Evolutionary conservation across 2,888 invertebrate species (phyloP).

Genomic region (Mythimna albipuncta): DNA sequence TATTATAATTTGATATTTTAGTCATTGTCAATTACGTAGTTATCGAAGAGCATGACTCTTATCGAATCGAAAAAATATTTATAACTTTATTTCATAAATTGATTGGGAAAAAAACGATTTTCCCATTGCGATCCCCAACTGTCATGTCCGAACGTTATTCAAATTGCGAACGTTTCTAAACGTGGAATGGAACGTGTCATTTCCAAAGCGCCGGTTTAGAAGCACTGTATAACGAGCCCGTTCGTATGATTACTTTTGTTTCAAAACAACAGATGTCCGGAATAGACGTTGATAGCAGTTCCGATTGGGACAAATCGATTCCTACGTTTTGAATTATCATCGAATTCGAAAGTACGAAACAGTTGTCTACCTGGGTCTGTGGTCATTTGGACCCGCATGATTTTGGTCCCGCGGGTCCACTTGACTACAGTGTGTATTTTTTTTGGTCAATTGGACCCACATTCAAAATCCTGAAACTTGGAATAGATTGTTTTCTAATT

Average conservation of each 20-base stretch:
- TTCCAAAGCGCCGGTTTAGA: conserved; percentile 65
- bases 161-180: conserved; percentile 67
- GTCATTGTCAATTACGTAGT: not conserved
- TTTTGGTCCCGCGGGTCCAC: too few species aligned
- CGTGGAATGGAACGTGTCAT: conserved; percentile 69
- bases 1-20: not conserved
- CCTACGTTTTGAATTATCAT: conserved; percentile 53
- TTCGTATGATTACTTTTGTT: conserved; percentile 78
- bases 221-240: conserved; percentile 69
- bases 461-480: conserved; percentile 27
- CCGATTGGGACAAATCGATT: conserved; percentile 60
- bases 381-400: too few species aligned
- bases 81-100: conserved; percentile 24
- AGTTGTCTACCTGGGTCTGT: too few species aligned
- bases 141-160: conserved; percentile 62
- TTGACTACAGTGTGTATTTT: too few species aligned
- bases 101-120: conserved; percentile 48
- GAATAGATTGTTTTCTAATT: conserved; percentile 43
- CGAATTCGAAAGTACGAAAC: conserved; percentile 20
- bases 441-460: too few species aligned
- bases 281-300: conserved; percentile 66
- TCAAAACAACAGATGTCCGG: conserved; percentile 75
- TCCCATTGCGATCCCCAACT: conserved; percentile 53
- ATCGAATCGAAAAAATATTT: conserved; percentile 19
- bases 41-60: not conserved